Percentiles rank a stretch among this genome's conserved stretches.
These are phyloP conservation scores for Abramis brama DNA, from an alignment of 2,113 vertebrate genomes.

Conservation along the genomic window DNA sequence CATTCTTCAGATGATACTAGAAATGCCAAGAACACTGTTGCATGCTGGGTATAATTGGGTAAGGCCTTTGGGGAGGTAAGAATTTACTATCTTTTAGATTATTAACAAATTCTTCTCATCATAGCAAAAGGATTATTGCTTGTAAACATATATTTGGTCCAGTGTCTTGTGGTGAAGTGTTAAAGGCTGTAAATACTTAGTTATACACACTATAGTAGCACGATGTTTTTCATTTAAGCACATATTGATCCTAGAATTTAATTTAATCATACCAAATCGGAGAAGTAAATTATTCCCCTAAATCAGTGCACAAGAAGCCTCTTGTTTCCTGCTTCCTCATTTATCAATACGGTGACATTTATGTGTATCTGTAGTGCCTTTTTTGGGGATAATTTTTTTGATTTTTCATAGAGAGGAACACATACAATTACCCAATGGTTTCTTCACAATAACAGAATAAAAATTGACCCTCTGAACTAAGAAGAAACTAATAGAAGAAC, in stretches of 20 bases:
- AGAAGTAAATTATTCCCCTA: neutral
- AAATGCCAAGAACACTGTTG: neutral
- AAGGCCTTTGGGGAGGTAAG: neutral
- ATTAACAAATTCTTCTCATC: neutral
- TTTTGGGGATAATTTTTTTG: neutral
- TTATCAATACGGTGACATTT: neutral
- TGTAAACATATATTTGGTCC: neutral
- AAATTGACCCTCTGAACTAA: too few relatives aligned
- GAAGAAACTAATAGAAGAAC: too few relatives aligned
- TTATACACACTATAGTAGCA: neutral
- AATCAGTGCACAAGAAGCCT: neutral
- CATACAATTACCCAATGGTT: too few relatives aligned
- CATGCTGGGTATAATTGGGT: neutral
- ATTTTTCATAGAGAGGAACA: too few relatives aligned
- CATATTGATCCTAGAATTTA: constrained; percentile 17
- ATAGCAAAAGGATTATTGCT: neutral
- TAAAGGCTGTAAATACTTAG: neutral
- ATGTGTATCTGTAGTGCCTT: neutral
- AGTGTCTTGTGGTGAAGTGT: neutral
- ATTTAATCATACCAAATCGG: constrained; percentile 10
- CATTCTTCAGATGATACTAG: neutral
- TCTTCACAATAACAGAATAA: too few relatives aligned
- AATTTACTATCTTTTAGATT: neutral
- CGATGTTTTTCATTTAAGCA: neutral
- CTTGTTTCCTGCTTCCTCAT: neutral